A percentile compares a stretch with the other conserved stretches of the same genome.
These are phyloP conservation scores for Thalassarche chlororhynchos DNA, from an alignment of 2,113 vertebrate genomes.

Conservation along the genomic window DNA sequence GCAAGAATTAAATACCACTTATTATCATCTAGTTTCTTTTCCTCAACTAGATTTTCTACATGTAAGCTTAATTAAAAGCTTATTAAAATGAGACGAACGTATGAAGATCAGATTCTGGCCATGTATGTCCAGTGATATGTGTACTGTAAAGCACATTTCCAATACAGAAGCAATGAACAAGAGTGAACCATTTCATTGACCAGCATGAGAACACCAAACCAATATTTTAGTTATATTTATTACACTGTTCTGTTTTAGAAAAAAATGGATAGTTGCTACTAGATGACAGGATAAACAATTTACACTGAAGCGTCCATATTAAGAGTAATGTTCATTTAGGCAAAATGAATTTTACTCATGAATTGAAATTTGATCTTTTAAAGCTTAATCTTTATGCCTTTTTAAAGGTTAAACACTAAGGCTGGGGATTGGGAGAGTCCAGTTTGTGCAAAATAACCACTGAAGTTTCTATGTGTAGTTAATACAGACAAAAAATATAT, in stretches of 20 bases:
- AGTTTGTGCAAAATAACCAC: not conserved
- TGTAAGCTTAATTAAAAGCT: not conserved
- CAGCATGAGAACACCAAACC: not conserved
- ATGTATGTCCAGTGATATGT: not conserved
- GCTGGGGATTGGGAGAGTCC: not conserved
- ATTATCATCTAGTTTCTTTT: not conserved
- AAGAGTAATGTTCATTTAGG: not conserved
- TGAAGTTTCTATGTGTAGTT: not conserved
- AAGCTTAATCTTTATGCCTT: not conserved
- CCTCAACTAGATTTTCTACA: not conserved
- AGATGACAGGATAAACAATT: not conserved
- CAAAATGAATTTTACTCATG: not conserved
- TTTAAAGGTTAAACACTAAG: not conserved
- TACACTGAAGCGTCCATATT: not conserved
- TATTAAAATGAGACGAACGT: not conserved
- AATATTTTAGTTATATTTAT: not conserved
- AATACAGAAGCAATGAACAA: not conserved
- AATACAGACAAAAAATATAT: not conserved
- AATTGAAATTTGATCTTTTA: not conserved
- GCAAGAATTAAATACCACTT: not conserved
- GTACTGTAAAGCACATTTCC: not conserved
- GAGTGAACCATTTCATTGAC: not conserved
- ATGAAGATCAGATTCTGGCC: not conserved
- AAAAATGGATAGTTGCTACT: not conserved
- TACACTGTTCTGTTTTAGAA: not conserved